A percentile compares a stretch with the other conserved stretches of the same genome.
These are phyloP conservation scores for Tetragnatha montana DNA, from an alignment of 2,888 invertebrate genomes.

Conservation along the genomic window DNA sequence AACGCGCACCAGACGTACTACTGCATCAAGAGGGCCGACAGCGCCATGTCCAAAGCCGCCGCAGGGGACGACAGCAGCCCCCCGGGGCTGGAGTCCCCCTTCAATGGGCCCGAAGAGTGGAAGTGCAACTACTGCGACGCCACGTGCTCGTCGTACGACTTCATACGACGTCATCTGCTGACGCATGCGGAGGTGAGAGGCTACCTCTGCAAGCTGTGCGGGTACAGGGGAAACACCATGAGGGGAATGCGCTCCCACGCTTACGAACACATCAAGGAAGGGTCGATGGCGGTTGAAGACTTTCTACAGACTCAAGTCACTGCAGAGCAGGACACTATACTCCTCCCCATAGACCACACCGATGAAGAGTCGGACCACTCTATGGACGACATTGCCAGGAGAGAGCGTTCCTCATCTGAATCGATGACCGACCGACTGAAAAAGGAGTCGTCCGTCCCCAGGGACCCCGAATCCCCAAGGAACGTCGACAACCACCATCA, in stretches of 20 bases:
- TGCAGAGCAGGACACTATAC: constrained; percentile 80
- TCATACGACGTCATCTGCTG: constrained; percentile 93
- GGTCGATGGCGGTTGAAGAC: constrained; percentile 78
- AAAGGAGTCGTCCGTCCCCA: neutral
- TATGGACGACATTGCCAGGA: neutral
- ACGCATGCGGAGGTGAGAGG: constrained; percentile 88
- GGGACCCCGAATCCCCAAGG: constrained; percentile 13
- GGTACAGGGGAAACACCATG: constrained; percentile 96
- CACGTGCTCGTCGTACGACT: constrained; percentile 88
- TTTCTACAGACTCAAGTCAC: constrained; percentile 91
- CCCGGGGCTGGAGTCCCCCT: constrained; percentile 74
- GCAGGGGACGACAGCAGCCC: constrained; percentile 74
- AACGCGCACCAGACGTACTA: constrained; percentile 96
- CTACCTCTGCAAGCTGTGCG: constrained; percentile 94
- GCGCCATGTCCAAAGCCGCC: constrained; percentile 69
- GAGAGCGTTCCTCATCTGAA: constrained; percentile 13
- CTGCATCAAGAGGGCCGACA: constrained; percentile 83
- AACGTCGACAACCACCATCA: neutral
- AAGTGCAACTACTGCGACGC: constrained; percentile 92
- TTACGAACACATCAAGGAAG: constrained; percentile 94
- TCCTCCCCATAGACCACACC: neutral
- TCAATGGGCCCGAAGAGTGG: constrained; percentile 79
- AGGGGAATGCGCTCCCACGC: constrained; percentile 99
- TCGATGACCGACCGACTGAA: neutral
- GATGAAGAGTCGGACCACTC: constrained; percentile 51